These are phyloP conservation scores for Galerucella pusilla DNA, from an alignment of 2,888 invertebrate species.

Conservation along the genomic window DNA sequence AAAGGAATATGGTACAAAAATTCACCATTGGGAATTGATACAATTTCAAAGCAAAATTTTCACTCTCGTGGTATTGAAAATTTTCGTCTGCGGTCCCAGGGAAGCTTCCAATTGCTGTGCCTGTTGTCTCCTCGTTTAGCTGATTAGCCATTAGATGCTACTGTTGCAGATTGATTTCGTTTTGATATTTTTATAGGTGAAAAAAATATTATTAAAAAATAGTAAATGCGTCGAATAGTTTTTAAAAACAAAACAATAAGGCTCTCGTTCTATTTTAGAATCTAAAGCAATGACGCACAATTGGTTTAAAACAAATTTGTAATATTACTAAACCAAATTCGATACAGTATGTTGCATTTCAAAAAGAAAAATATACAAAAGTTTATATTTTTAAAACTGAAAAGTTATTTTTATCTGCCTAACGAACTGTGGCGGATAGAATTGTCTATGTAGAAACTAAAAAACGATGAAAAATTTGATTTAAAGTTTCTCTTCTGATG, in stretches of 20 bases:
- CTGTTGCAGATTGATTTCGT: too few relatives aligned
- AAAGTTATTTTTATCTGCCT: neutral
- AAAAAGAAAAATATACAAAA: constrained; percentile 1
- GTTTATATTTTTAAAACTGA: neutral
- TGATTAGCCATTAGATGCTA: too few relatives aligned
- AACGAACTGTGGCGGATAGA: neutral
- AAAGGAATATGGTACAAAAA: too few relatives aligned
- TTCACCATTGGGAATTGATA: too few relatives aligned
- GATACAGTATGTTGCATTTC: neutral
- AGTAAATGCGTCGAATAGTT: neutral
- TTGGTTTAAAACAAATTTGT: neutral
- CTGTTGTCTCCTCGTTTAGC: too few relatives aligned
- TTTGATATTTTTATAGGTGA: neutral
- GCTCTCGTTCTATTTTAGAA: neutral
- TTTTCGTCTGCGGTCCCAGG: too few relatives aligned
- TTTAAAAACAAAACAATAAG: neutral
- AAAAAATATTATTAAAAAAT: neutral
- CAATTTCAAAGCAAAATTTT: too few relatives aligned
- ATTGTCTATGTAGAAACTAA: neutral
- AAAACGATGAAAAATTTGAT: neutral
- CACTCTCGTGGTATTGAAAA: too few relatives aligned
- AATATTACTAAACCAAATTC: neutral
- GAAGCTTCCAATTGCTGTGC: too few relatives aligned
- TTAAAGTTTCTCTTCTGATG: neutral
- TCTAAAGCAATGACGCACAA: neutral